phyloP scores from a whole-genome alignment of 2,888 invertebrate species.

The Heteromyza rotundicornis region DNA sequence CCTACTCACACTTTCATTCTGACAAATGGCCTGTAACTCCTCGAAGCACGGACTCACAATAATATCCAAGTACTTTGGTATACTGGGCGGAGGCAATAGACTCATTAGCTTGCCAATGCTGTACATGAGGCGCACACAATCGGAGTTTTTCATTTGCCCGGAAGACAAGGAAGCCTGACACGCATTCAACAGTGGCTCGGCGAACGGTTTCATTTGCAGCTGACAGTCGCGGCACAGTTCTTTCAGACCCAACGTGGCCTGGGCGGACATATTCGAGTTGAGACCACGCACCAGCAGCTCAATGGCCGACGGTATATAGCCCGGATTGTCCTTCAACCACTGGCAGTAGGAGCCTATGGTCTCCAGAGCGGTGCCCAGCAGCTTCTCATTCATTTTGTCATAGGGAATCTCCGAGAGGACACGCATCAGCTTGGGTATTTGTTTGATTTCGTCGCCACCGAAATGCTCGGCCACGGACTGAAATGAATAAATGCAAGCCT shows the following conservation, averaged over 20 bases:
- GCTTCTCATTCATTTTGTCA: slow-evolving; percentile 67
- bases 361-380: slow-evolving; percentile 76
- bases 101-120: slow-evolving; percentile 78
- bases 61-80: slow-evolving; percentile 73
- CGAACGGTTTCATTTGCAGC: slow-evolving; percentile 75
- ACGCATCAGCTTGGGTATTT: slow-evolving; percentile 68
- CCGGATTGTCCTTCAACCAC: slow-evolving; percentile 80
- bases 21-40: slow-evolving; percentile 67
- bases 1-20: slow-evolving; percentile 63
- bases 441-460: slow-evolving; percentile 66
- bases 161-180: slow-evolving; percentile 69
- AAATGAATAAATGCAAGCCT: slow-evolving; percentile 73
- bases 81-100: slow-evolving; percentile 68
- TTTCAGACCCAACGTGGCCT: slow-evolving; percentile 86
- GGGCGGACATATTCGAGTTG: slow-evolving; percentile 73
- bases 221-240: slow-evolving; percentile 85
- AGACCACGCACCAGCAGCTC: slow-evolving; percentile 74
- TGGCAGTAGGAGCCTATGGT: slow-evolving; percentile 84
- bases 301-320: slow-evolving; percentile 71
- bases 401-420: slow-evolving; percentile 71
- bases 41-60: slow-evolving; percentile 73
- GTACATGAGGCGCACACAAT: slow-evolving; percentile 76
- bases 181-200: slow-evolving; percentile 76
- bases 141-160: slow-evolving; percentile 70
- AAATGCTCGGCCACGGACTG: slow-evolving; percentile 71